Evolutionary conservation across 2,113 vertebrate species (phyloP).

Genomic region (Mus spicilegus): DNA sequence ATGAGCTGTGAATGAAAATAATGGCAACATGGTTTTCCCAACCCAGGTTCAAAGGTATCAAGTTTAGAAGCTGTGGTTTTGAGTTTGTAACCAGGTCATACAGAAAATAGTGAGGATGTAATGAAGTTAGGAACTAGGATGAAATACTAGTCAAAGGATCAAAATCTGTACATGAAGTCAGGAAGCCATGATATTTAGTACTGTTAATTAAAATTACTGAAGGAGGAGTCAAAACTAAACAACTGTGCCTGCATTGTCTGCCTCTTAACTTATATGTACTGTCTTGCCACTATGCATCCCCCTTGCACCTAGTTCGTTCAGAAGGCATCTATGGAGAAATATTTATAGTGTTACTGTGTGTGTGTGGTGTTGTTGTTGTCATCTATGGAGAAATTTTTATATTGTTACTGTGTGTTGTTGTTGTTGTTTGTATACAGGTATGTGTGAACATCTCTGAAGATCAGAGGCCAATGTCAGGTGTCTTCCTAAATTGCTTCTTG

Average conservation of each 20-base stretch:
- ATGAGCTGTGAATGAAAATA: conserved; percentile 33
- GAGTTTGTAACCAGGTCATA: not conserved
- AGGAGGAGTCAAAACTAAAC: not conserved
- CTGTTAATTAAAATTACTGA: conserved; percentile 22
- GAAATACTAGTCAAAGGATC: not conserved
- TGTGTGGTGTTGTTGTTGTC: not conserved
- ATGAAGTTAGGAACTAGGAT: not conserved
- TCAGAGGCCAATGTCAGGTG: not conserved
- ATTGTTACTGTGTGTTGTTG: not conserved
- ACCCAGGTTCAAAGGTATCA: not conserved
- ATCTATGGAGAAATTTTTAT: conserved; percentile 24
- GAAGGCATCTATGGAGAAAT: not conserved
- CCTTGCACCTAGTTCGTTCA: not conserved
- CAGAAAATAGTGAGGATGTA: not conserved
- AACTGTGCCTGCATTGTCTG: not conserved
- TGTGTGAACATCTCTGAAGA: not conserved
- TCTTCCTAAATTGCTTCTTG: not conserved
- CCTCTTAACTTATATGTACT: conserved; percentile 12
- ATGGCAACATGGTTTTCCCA: not conserved
- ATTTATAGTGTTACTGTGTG: not conserved
- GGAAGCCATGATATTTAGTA: not conserved
- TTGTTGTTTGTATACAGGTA: too few relatives aligned
- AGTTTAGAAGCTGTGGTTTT: conserved; percentile 10
- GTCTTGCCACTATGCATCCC: not conserved
- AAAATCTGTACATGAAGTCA: not conserved